Evolutionary conservation across 2,797 vertebrate genomes (phyloP).

Genomic region (Fistularia commersonii): DNA sequence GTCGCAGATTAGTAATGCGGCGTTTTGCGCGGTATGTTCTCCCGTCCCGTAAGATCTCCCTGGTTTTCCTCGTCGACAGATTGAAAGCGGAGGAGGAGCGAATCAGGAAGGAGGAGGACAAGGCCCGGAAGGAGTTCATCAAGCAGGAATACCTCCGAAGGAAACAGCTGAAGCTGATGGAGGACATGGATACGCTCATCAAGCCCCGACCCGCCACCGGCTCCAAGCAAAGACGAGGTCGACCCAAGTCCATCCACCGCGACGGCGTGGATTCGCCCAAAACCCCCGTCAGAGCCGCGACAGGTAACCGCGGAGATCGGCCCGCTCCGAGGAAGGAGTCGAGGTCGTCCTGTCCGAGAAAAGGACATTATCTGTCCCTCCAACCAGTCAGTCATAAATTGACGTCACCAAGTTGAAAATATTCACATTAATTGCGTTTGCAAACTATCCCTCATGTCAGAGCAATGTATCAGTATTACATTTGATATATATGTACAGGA

Average conservation of each 20-base stretch:
- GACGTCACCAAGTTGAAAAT: too few relatives aligned
- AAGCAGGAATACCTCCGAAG: slow-evolving; percentile 94
- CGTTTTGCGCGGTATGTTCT: slow-evolving; percentile 4
- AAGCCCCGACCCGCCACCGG: slow-evolving; percentile 79
- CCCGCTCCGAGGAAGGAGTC: slow-evolving; percentile 4
- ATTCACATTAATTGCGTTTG: too few relatives aligned
- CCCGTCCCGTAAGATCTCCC: neutral
- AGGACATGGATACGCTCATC: slow-evolving; percentile 92
- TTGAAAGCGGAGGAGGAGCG: slow-evolving; percentile 95
- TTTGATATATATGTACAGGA: too few relatives aligned
- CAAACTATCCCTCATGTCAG: too few relatives aligned
- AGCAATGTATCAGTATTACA: too few relatives aligned
- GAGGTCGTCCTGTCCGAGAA: slow-evolving; percentile 20
- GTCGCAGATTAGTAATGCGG: too few relatives aligned
- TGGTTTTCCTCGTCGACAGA: slow-evolving; percentile 56
- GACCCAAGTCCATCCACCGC: slow-evolving; percentile 93
- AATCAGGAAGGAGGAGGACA: slow-evolving; percentile 92
- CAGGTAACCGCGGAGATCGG: slow-evolving; percentile 83
- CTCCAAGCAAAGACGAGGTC: slow-evolving; percentile 83
- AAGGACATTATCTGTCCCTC: too few relatives aligned
- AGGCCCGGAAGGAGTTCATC: slow-evolving; percentile 91
- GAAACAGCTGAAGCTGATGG: slow-evolving; percentile 97
- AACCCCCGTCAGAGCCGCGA: slow-evolving; percentile 85
- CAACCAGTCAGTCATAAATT: too few relatives aligned
- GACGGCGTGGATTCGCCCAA: slow-evolving; percentile 90